Conservation (phyloP, 2,113 vertebrate species). For the Macaca mulatta region DNA sequence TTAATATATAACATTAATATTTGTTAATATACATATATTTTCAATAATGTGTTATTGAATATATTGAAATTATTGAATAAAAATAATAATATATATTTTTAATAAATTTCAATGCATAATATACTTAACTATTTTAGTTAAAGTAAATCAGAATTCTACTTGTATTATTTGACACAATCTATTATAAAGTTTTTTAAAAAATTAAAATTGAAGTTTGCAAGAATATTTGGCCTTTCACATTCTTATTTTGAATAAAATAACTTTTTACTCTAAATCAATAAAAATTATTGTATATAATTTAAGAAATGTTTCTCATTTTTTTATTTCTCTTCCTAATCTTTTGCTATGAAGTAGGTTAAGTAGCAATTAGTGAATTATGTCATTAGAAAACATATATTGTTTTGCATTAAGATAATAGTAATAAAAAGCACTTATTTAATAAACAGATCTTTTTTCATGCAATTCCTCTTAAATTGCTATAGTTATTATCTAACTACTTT, state of each 20-base stretch:
- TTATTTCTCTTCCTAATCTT: background rate
- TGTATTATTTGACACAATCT: background rate
- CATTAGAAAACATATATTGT: background rate
- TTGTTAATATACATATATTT: background rate
- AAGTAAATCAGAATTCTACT: background rate
- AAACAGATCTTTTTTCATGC: background rate
- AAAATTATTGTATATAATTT: background rate
- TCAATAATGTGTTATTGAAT: background rate
- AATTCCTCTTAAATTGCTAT: background rate
- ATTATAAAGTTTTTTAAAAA: background rate
- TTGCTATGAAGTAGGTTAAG: background rate
- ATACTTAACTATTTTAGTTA: background rate
- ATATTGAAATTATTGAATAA: too few species aligned
- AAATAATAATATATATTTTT: background rate
- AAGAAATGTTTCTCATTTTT: background rate
- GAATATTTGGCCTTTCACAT: background rate
- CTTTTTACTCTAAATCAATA: background rate
- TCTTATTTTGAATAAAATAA: background rate
- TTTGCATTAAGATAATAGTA: conserved; percentile 1
- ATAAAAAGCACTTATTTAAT: background rate
- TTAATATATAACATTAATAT: too few species aligned
- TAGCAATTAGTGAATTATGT: background rate
- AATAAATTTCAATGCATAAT: background rate
- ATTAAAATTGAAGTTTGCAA: background rate
- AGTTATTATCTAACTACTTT: background rate